Percentiles rank a stretch among this genome's conserved stretches.
phyloP scores from a whole-genome alignment of 2,888 invertebrate species.

The Tetragonula carbonaria region DNA sequence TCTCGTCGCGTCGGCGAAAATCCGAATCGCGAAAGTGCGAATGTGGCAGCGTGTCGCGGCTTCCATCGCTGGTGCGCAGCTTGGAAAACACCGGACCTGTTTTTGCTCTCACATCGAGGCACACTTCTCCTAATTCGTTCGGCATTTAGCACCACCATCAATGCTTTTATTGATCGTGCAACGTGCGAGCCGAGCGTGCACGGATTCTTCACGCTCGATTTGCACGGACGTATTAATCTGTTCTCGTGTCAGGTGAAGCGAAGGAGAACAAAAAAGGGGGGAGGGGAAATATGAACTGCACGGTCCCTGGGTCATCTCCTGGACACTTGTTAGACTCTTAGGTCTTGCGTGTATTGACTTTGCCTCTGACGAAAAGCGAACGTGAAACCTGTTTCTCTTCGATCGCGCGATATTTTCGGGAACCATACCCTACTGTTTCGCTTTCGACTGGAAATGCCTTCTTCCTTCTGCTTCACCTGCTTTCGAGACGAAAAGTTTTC shows the following conservation, averaged over 20 bases:
- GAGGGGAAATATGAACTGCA: background rate
- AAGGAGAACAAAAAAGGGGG: background rate
- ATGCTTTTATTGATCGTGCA: slow-evolving; percentile 48
- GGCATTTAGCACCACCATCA: slow-evolving; percentile 33
- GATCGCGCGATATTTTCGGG: slow-evolving; percentile 43
- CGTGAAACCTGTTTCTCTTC: slow-evolving; percentile 58
- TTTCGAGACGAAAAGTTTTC: background rate
- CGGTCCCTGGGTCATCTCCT: slow-evolving; percentile 34
- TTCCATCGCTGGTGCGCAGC: slow-evolving; percentile 54
- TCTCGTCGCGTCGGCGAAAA: slow-evolving; percentile 43
- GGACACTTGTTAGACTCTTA: slow-evolving; percentile 14
- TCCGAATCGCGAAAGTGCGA: slow-evolving; percentile 44
- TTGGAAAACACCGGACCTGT: slow-evolving; percentile 57
- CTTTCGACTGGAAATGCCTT: slow-evolving; percentile 26
- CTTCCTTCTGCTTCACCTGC: background rate
- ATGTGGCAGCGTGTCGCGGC: slow-evolving; percentile 19
- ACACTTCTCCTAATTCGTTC: slow-evolving; percentile 28
- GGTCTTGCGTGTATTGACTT: slow-evolving; percentile 63
- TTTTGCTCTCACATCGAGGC: slow-evolving; percentile 42
- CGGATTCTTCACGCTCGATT: slow-evolving; percentile 22
- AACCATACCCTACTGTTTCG: background rate
- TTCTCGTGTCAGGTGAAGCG: slow-evolving; percentile 3
- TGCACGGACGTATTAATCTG: slow-evolving; percentile 48
- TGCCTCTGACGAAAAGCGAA: slow-evolving; percentile 59
- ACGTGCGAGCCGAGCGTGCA: slow-evolving; percentile 15